These are phyloP conservation scores for Micrastur ruficollis DNA, from an alignment of 2,797 vertebrate species.

Conservation along the genomic window DNA sequence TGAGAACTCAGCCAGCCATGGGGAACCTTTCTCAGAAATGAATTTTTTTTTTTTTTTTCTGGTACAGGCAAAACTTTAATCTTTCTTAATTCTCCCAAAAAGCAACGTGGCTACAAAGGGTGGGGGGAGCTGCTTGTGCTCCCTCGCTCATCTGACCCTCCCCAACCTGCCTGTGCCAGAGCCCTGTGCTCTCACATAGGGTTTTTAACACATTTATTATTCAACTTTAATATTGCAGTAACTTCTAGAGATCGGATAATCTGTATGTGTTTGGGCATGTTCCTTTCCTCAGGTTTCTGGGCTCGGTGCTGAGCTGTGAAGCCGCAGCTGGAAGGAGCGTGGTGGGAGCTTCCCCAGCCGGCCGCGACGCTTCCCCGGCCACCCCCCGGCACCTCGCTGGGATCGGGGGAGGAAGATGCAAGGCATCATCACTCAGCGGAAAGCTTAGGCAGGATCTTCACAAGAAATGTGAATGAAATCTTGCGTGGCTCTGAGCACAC, in stretches of 20 bases:
- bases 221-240: not conserved
- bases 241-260: not conserved
- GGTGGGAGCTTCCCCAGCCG: not conserved
- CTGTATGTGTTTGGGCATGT: not conserved
- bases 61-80: not conserved
- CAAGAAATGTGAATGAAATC: not conserved
- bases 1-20: not conserved
- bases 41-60: too few species aligned
- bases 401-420: not conserved
- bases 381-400: not conserved
- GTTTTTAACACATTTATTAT: not conserved
- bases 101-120: not conserved
- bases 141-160: too few species aligned
- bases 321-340: not conserved
- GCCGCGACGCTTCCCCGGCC: not conserved
- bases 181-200: rapidly evolving
- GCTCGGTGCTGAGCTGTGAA: not conserved
- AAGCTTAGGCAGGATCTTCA: not conserved
- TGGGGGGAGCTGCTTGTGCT: not conserved
- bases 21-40: not conserved
- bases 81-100: not conserved
- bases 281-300: constrained; percentile 51
- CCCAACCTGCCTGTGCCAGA: rapidly evolving
- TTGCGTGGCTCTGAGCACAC: not conserved
- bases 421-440: not conserved